Percentiles rank a stretch among this genome's conserved stretches.
phyloP scores from a whole-genome alignment of 1,140 invertebrate genomes.

The Myzus persicae region DNA sequence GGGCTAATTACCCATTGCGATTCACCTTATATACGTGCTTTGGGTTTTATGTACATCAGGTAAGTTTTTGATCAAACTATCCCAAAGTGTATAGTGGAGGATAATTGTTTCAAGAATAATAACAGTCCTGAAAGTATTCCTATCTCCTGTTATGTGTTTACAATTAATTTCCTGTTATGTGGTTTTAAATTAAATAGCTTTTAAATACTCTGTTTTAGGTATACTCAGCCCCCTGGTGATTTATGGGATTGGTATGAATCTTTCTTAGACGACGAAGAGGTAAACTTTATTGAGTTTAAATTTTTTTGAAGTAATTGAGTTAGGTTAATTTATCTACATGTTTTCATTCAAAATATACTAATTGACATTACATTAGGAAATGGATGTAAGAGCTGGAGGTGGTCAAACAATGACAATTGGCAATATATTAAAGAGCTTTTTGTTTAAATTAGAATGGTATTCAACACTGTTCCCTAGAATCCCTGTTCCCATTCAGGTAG shows the following conservation, averaged over 20 bases:
- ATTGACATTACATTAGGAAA: conserved; percentile 69
- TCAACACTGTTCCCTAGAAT: conserved; percentile 98
- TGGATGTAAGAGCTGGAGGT: conserved; percentile 97
- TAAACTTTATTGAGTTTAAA: conserved; percentile 62
- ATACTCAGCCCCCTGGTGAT: conserved; percentile 94
- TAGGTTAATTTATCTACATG: background rate
- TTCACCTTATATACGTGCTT: conserved; percentile 95
- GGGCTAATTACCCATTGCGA: conserved; percentile 94
- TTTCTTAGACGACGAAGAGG: conserved; percentile 95
- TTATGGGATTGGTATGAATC: conserved; percentile 97
- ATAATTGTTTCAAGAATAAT: conserved; percentile 49
- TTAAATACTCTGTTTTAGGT: conserved; percentile 70
- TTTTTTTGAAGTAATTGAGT: background rate
- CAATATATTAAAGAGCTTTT: conserved; percentile 89
- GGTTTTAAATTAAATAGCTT: background rate
- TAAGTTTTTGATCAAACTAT: conserved; percentile 64
- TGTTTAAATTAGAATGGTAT: conserved; percentile 97
- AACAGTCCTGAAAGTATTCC: conserved; percentile 44
- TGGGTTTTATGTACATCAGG: conserved; percentile 96
- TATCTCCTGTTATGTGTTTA: background rate
- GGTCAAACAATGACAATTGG: conserved; percentile 95
- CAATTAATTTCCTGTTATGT: background rate
- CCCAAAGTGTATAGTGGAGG: conserved; percentile 49
- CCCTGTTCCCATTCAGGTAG: conserved; percentile 96
- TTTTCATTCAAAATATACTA: background rate